These are phyloP conservation scores for Zeus faber DNA, from an alignment of 2,113 vertebrate species.

Conservation along the genomic window DNA sequence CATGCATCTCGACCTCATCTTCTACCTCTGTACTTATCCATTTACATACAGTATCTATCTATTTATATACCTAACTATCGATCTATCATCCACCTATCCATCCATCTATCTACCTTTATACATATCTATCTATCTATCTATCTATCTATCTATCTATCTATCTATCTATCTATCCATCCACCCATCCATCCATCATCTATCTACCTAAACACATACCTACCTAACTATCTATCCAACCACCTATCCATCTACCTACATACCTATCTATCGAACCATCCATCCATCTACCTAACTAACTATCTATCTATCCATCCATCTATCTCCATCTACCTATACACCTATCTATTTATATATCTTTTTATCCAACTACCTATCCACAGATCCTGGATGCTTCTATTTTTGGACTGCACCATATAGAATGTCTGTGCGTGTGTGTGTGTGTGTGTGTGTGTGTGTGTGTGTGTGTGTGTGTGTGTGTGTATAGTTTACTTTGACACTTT, in stretches of 20 bases:
- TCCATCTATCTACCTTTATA: not conserved
- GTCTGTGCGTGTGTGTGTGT: no score
- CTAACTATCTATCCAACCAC: not conserved
- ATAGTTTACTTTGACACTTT: no score
- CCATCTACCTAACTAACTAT: not conserved
- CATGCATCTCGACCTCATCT: no score
- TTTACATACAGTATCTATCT: no score
- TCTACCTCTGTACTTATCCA: no score
- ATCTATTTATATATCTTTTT: not conserved
- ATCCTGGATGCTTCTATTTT: not conserved
- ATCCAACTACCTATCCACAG: not conserved
- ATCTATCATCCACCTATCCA: no score
- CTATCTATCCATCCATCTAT: not conserved
- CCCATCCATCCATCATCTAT: not conserved
- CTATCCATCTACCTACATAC: not conserved
- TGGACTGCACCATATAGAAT: no score
- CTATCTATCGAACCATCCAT: not conserved
- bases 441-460: no score
- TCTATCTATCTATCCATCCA: not conserved
- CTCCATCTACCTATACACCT: not conserved
- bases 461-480: no score
- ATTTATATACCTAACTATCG: not conserved
- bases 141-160: not conserved
- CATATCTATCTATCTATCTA: not conserved
- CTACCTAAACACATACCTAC: not conserved